Evolutionary conservation across 2,797 vertebrate species (phyloP).

Genomic region (Lacerta viridis): DNA sequence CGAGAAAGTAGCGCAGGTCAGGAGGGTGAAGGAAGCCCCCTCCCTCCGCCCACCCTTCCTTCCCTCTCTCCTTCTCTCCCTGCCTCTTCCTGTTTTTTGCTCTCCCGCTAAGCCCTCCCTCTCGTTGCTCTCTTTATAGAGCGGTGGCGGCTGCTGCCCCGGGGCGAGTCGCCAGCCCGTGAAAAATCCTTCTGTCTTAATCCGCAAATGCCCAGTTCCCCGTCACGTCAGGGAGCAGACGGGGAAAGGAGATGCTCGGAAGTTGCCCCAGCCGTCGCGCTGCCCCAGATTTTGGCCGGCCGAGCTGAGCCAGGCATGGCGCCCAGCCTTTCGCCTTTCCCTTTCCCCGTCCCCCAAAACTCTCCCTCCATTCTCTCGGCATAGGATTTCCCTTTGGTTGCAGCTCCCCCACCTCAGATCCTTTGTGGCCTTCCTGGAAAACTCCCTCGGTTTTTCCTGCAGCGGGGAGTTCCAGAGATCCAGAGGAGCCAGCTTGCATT

Average conservation of each 20-base stretch:
- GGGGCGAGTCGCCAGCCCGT: constrained; percentile 26
- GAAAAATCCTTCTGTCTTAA: constrained; percentile 47
- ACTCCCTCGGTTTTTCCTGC: neutral
- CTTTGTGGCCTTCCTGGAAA: neutral
- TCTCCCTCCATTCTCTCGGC: no score
- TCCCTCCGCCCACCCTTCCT: neutral
- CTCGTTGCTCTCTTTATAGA: constrained; percentile 26
- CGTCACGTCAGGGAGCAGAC: neutral
- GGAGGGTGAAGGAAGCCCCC: neutral
- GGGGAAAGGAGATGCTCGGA: neutral
- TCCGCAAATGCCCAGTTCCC: constrained; percentile 26
- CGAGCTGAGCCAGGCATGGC: neutral
- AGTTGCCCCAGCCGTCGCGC: neutral
- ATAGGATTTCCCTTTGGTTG: no score
- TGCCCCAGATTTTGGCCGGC: neutral
- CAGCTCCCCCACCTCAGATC: no score
- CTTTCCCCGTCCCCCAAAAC: neutral
- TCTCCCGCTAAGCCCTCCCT: constrained; percentile 17
- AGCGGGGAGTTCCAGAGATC: neutral
- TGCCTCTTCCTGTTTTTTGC: neutral
- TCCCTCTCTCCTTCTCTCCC: neutral
- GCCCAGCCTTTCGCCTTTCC: no score
- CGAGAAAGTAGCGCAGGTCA: neutral
- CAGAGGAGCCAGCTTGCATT: neutral
- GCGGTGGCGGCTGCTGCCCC: neutral